Evolutionary conservation across 1,140 invertebrate species (phyloP).

Genomic region (Argopecten irradians): DNA sequence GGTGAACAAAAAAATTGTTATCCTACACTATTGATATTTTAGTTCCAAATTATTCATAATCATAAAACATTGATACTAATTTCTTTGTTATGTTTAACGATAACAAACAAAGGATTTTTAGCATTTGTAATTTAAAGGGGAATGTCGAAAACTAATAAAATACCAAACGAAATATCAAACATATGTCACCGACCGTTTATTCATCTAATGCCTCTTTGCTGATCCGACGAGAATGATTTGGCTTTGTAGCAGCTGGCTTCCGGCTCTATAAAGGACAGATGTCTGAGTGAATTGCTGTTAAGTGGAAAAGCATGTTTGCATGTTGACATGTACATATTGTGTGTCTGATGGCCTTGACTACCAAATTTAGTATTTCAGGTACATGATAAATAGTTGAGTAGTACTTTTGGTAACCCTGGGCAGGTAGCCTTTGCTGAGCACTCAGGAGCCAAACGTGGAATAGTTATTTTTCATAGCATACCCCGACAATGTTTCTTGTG

Average conservation of each 20-base stretch:
- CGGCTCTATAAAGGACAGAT: not conserved
- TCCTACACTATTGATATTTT: too few species aligned
- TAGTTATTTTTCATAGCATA: not conserved
- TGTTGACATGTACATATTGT: not conserved
- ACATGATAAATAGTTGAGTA: not conserved
- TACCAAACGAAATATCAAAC: too few species aligned
- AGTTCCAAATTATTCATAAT: too few species aligned
- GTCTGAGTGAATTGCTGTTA: not conserved
- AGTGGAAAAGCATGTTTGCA: not conserved
- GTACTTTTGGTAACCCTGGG: not conserved
- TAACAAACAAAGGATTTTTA: too few species aligned
- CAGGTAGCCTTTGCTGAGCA: not conserved
- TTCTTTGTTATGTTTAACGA: too few species aligned
- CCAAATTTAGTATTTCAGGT: not conserved
- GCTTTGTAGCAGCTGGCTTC: not conserved
- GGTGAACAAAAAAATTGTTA: too few species aligned
- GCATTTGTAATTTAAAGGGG: too few species aligned
- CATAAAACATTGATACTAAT: too few species aligned
- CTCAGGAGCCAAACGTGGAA: not conserved
- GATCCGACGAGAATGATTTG: not conserved
- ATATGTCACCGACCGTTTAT: too few species aligned
- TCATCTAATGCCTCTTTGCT: too few species aligned
- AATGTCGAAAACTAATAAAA: too few species aligned
- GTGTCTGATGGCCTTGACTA: not conserved
- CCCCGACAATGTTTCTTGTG: not conserved